Base-by-base conservation (phyloP, 2,888 invertebrate genomes). In the Torymus tubicola region DNA sequence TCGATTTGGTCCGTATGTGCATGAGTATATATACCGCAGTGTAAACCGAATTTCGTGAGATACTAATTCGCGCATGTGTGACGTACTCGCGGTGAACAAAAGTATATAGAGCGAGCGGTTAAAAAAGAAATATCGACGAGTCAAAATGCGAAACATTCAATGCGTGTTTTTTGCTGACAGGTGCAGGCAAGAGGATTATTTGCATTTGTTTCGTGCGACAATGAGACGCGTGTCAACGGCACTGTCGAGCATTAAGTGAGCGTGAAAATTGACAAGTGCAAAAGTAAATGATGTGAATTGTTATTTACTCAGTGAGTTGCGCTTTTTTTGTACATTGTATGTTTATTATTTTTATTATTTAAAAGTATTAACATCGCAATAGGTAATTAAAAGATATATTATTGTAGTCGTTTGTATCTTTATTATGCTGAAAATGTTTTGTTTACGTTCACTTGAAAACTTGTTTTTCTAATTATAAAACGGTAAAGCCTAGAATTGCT, bases 221-320 rank as follows among this genome's bases (percentile, higher is more conserved):
- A 31, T 71, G 53, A 64, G 55, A 50, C 58, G 58, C 18, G 18
- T 12, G 64, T 42, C 42, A 42, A 63, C 57, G 13, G 13, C 57
- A 53, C 16, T 55, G 58, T 42, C 18, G 16, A 21, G 55, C 16
- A 52, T 31, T 4, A 52, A 77, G 42, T 50, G 68, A 53, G 78
- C 68, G 57, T 68, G 68, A 73, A 68, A 50, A 73, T 61, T 42
- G 63, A 68, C 61, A 65, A 77, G 77, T 64, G 14, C 24, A 58
- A n/a, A 21, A 67, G 53, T 67, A 67, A 78, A 72, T 72, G 55
- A 31, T 16, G n/a, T 67, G 52, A 60, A 24, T 74, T 57, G 21
- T 18, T n/a, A 24, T 42, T 60, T 42, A 42, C 21, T 42, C 42
- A 42, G 16, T 67, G 31, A 57, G 57, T 42, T 64, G 64, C 52